Evolutionary conservation across 2,888 invertebrate genomes (phyloP).

Genomic region (Aethes cnicana): DNA sequence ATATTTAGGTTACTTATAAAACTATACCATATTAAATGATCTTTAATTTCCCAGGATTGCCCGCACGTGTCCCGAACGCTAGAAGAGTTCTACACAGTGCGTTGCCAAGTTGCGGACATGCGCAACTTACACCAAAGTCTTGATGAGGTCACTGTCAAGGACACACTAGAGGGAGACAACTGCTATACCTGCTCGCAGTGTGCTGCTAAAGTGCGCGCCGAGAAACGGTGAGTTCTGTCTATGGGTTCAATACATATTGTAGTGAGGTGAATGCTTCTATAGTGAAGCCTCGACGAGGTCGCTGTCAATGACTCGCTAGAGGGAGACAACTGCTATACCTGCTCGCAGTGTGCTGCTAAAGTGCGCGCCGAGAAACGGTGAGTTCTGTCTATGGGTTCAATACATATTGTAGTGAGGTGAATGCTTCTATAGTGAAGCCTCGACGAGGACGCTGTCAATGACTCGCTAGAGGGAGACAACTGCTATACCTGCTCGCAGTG

Average conservation of each 20-base stretch:
- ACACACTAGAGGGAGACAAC: constrained; percentile 97
- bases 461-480: constrained; percentile 97
- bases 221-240: constrained; percentile 89
- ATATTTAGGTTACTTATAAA: too few species aligned
- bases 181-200: constrained; percentile 99
- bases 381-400: too few species aligned
- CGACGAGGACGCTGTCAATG: constrained; percentile 98
- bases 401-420: too few species aligned
- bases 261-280: too few species aligned
- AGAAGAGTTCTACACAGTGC: constrained; percentile 97
- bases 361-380: constrained; percentile 96
- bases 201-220: constrained; percentile 96
- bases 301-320: constrained; percentile 98
- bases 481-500: constrained; percentile 99
- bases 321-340: constrained; percentile 99
- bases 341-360: constrained; percentile 96
- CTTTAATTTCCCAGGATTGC: too few species aligned
- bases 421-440: constrained; percentile 97
- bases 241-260: too few species aligned
- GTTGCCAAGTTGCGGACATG: constrained; percentile 98
- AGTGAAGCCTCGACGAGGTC: constrained; percentile 97
- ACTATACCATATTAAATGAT: too few species aligned
- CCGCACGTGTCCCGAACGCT: constrained; percentile 96
- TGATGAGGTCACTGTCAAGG: constrained; percentile 98
- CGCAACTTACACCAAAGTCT: constrained; percentile 96